Evolutionary conservation across 2,113 vertebrate species (phyloP).

Genomic region (Zosterops hypoxanthus): DNA sequence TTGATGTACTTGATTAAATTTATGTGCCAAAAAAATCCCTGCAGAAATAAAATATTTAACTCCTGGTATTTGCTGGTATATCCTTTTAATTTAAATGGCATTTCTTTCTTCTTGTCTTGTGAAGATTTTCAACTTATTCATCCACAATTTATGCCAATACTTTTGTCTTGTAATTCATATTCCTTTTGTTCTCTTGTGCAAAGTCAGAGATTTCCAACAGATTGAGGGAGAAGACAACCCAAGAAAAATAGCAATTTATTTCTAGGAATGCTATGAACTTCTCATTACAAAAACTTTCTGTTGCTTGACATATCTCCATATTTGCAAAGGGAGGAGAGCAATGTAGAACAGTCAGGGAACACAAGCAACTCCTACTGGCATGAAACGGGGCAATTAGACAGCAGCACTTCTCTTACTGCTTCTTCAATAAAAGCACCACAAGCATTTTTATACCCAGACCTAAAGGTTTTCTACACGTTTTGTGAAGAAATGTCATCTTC

Average conservation of each 20-base stretch:
- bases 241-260: background rate
- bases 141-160: background rate
- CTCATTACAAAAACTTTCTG: background rate
- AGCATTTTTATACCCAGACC: background rate
- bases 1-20: background rate
- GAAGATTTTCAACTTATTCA: background rate
- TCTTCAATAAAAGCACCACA: background rate
- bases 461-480: background rate
- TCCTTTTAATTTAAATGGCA: background rate
- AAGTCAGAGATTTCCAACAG: background rate
- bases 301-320: background rate
- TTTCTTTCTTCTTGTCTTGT: background rate
- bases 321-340: background rate
- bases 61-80: background rate
- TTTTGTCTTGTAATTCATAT: background rate
- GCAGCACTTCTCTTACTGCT: background rate
- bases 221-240: background rate
- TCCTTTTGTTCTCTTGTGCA: background rate
- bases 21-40: background rate
- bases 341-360: background rate
- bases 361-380: background rate
- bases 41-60: background rate
- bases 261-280: background rate
- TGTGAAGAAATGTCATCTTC: background rate
- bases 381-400: background rate